Evolutionary conservation across 2,888 invertebrate species (phyloP), one percentile per base, ranked within the genome.

Genomic region (Eugnorisma glareosa): DNA sequence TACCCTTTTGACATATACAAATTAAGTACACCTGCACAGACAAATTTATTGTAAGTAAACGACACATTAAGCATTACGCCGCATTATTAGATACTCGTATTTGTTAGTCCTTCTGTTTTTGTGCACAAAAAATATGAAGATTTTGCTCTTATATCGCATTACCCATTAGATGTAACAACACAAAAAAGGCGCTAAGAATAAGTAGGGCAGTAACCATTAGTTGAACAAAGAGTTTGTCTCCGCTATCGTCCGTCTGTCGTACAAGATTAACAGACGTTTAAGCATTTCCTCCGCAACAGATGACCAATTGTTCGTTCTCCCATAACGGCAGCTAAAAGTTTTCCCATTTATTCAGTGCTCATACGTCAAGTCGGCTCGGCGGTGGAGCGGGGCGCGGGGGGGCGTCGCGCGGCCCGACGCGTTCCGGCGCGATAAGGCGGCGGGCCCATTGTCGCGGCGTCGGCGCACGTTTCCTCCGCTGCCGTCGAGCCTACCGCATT

Each of bases 351-450:
- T 96, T 96, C 95, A 94, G 93, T 92, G 92, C 94, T 94, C 95
- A 95, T 95, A 96, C 96, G 96, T 95, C 95, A 95, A 93, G 93
- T 89, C 84, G 89, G 87, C 84, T 91, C 82, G 87, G 88, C 82
- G 88, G 84, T 75, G 75, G 77, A 67, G 87, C 57, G 81, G 67
- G 82, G 70, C 67, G 77, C 72, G 85, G 77, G 86, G 84, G 64
- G 78, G 87, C 79, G 88, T 83, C 73, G 86, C 80, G 89, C 86
- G 89, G 90, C 90, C 87, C 93, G 94, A 91, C 95, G 94, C 96
- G 95, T 96, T 96, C 96, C 96, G 96, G 96, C 94, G 93, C 90
- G 96, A 96, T 96, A 96, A 96, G 95, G 95, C 95, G 93, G 93
- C 93, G 93, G 91, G 91, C 87, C 95, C 89, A 95, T 96, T 96